These are phyloP conservation scores for Eurosta solidaginis DNA, from an alignment of 1,140 invertebrate species.

Conservation along the genomic window DNA sequence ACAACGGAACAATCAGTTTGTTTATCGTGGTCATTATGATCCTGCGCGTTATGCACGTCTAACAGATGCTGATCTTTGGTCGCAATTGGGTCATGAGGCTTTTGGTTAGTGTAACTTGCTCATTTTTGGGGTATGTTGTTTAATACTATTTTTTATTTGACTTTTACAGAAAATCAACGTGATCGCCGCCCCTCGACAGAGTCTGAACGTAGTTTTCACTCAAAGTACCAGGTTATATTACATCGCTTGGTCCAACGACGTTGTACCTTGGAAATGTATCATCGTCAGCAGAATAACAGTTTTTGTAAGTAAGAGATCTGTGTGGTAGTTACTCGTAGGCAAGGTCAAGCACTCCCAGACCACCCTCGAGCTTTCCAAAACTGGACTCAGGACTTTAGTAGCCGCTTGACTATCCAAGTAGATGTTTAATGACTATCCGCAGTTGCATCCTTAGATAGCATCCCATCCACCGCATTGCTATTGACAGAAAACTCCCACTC, in stretches of 20 bases:
- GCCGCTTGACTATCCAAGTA: no score
- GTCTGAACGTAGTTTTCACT: slow-evolving; percentile 83
- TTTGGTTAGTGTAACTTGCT: slow-evolving; percentile 40
- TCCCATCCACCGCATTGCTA: no score
- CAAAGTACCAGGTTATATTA: slow-evolving; percentile 83
- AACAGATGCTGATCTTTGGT: slow-evolving; percentile 75
- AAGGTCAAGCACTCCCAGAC: no score
- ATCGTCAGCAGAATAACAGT: slow-evolving; percentile 78
- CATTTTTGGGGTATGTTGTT: not conserved
- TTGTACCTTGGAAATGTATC: slow-evolving; percentile 89
- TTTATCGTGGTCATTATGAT: slow-evolving; percentile 75
- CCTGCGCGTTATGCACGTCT: slow-evolving; percentile 76
- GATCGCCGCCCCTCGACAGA: slow-evolving; percentile 76
- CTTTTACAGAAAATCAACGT: slow-evolving; percentile 46
- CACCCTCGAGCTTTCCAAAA: no score
- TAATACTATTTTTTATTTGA: not conserved
- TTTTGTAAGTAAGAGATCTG: slow-evolving; percentile 72
- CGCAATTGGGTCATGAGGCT: slow-evolving; percentile 62
- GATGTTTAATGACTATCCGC: no score
- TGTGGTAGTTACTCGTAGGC: no score
- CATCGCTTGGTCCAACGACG: slow-evolving; percentile 89
- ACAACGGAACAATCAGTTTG: slow-evolving; percentile 67
- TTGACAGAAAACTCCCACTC: no score
- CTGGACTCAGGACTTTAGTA: no score
- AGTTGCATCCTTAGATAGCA: no score